A percentile compares a stretch with the other conserved stretches of the same genome.
These are phyloP conservation scores for Himalopsyche japonica DNA, from an alignment of 2,888 invertebrate species.

Conservation along the genomic window DNA sequence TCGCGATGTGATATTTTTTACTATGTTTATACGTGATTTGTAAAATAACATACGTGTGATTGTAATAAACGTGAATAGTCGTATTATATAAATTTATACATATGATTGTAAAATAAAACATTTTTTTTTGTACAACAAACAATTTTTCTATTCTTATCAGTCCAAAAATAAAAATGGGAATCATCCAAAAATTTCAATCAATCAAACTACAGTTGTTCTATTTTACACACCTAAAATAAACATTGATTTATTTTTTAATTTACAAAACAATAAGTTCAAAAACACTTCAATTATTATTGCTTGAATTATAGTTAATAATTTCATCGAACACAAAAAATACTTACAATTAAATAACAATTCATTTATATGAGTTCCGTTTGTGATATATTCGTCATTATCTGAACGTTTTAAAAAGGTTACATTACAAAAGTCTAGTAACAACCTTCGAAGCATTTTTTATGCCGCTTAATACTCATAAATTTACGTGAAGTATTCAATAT, in stretches of 20 bases:
- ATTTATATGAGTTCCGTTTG: no score
- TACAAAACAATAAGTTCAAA: background rate
- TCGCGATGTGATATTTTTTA: slow-evolving; percentile 29
- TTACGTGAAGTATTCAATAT: background rate
- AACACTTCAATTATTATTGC: background rate
- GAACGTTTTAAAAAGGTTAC: no score
- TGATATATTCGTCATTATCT: no score
- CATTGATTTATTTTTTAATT: background rate
- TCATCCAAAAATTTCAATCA: background rate
- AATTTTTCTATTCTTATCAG: background rate
- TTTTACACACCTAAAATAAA: background rate
- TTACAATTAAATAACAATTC: no score
- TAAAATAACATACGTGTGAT: slow-evolving; percentile 11
- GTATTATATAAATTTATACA: slow-evolving; percentile 11
- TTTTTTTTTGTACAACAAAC: background rate
- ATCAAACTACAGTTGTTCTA: background rate
- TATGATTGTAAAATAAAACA: slow-evolving; percentile 16
- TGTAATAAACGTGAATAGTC: slow-evolving; percentile 30
- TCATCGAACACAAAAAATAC: no score
- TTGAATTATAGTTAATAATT: no score
- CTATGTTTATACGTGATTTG: slow-evolving; percentile 23
- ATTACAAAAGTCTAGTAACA: background rate
- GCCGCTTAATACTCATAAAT: background rate
- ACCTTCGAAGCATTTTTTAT: background rate
- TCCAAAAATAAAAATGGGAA: background rate